phyloP scores from a whole-genome alignment of 1,140 invertebrate species.

The Drosophila ambigua region DNA sequence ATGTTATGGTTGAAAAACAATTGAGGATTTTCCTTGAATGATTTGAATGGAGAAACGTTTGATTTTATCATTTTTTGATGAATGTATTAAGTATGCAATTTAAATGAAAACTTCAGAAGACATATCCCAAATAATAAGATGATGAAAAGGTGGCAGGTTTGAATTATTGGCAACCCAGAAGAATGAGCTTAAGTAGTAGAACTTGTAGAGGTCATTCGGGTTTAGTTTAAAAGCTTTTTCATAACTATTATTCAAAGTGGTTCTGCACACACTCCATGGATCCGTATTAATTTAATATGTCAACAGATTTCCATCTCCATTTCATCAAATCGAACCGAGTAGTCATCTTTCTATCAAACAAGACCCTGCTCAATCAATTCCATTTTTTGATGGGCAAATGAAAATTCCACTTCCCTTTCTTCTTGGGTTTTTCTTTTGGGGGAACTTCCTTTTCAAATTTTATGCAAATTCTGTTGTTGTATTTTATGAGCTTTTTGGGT shows the following conservation, averaged over 20 bases:
- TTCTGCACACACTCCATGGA: neutral
- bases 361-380: slow-evolving; percentile 30
- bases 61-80: too few species aligned
- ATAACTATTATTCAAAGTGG: slow-evolving; percentile 14
- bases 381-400: slow-evolving; percentile 19
- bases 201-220: neutral
- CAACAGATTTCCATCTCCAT: slow-evolving; percentile 8
- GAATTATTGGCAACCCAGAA: too few species aligned
- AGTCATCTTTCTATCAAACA: slow-evolving; percentile 23
- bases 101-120: too few species aligned
- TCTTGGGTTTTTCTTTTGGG: slow-evolving; percentile 5
- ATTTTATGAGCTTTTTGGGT: slow-evolving; percentile 46
- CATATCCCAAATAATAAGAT: too few species aligned
- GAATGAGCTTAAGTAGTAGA: too few species aligned
- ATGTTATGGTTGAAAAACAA: neutral
- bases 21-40: too few species aligned
- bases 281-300: slow-evolving; percentile 39
- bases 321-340: slow-evolving; percentile 22
- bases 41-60: too few species aligned
- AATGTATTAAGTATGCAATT: too few species aligned
- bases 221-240: neutral
- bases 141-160: too few species aligned
- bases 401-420: slow-evolving; percentile 25
- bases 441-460: slow-evolving; percentile 44
- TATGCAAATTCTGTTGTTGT: slow-evolving; percentile 52